Evolutionary conservation across 2,888 invertebrate species (phyloP).

Genomic region (Choreutis nemorana): DNA sequence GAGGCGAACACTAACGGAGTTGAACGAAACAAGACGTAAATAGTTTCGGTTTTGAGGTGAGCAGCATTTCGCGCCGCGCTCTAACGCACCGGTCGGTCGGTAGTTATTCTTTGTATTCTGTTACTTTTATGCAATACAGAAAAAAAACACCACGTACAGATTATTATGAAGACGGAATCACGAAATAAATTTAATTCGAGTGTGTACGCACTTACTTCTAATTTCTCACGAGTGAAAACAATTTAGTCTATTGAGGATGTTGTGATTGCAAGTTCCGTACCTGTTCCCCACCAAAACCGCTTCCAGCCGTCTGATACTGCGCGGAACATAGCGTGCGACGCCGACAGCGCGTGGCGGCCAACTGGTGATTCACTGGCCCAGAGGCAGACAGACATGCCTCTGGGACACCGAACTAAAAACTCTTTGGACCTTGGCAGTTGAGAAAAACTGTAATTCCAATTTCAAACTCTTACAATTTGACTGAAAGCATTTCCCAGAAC

Average conservation of each 20-base stretch:
- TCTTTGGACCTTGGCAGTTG: too few species aligned
- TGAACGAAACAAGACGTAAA: conserved; percentile 41
- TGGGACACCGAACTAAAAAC: too few species aligned
- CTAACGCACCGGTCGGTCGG: too few species aligned
- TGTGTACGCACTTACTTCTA: too few species aligned
- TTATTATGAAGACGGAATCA: too few species aligned
- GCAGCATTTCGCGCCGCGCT: conserved; percentile 17
- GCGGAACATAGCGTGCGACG: conserved; percentile 53
- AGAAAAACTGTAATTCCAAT: too few species aligned
- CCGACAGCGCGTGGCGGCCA: conserved; percentile 42
- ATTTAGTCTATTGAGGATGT: conserved; percentile 42
- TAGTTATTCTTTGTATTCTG: conserved; percentile 10
- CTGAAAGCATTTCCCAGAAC: too few species aligned
- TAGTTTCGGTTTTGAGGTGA: conserved; percentile 37
- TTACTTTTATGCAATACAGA: conserved; percentile 7
- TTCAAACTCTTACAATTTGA: too few species aligned
- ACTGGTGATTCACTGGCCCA: conserved; percentile 31
- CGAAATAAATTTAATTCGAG: too few species aligned
- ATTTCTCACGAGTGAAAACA: too few species aligned
- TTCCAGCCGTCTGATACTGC: conserved; percentile 55
- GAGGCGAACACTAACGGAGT: conserved; percentile 29
- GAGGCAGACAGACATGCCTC: too few species aligned
- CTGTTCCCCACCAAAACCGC: conserved; percentile 62
- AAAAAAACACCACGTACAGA: conserved; percentile 2
- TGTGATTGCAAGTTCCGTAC: conserved; percentile 49